Evolutionary conservation across 2,113 vertebrate species (phyloP).

Genomic region (Smithornis capensis): DNA sequence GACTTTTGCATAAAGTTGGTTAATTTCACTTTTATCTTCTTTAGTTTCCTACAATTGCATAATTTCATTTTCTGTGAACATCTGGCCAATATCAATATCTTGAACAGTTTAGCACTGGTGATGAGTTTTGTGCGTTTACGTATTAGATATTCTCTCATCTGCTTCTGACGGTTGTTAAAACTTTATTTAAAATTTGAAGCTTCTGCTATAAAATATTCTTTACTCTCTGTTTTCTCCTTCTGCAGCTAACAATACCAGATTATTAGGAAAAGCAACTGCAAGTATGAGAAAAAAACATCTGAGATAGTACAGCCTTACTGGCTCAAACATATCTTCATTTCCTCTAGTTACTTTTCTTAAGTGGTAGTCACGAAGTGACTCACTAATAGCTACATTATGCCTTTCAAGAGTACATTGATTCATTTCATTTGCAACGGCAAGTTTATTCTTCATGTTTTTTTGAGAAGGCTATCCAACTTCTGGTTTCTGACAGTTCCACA

Average conservation of each 20-base stretch:
- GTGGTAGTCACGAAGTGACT: not conserved
- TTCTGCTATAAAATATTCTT: not conserved
- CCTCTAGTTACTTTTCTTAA: not conserved
- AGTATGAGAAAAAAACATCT: not conserved
- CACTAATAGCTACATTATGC: constrained; percentile 6
- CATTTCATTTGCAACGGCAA: not conserved
- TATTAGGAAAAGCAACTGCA: not conserved
- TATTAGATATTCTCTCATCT: not conserved
- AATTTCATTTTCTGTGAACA: not conserved
- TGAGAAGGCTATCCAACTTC: not conserved
- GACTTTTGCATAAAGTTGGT: not conserved
- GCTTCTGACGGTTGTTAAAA: not conserved
- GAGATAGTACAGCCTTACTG: not conserved
- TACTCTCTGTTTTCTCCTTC: not conserved
- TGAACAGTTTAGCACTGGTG: not conserved
- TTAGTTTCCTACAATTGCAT: not conserved
- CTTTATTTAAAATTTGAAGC: not conserved
- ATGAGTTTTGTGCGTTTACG: not conserved
- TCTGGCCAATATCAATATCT: not conserved
- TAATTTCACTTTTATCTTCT: not conserved
- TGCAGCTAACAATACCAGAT: not conserved
- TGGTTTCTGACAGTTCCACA: not conserved
- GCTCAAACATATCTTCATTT: constrained; percentile 12
- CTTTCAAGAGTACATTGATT: constrained; percentile 11
- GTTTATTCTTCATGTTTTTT: not conserved